Conservation (phyloP, 2,113 vertebrate species). For the Polypterus senegalus region DNA sequence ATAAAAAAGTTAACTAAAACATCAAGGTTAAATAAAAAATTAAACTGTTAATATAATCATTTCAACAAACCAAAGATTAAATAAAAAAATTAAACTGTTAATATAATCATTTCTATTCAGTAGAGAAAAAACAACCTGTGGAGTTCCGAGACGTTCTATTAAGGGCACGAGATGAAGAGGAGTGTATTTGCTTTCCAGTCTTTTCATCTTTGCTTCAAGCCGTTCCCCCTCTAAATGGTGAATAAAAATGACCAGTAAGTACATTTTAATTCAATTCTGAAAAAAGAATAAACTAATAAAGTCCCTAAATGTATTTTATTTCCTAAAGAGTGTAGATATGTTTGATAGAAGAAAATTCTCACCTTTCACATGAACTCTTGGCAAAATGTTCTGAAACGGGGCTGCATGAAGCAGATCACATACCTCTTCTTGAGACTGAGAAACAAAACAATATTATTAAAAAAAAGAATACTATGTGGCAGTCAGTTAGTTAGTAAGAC, state of each 20-base stretch:
- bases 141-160: slow-evolving; percentile 72
- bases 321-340: too few species aligned
- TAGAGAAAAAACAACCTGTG: slow-evolving; percentile 48
- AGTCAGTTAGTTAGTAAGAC: too few species aligned
- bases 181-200: slow-evolving; percentile 71
- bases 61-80: not conserved
- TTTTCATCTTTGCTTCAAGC: slow-evolving; percentile 79
- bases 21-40: not conserved
- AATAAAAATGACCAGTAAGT: too few species aligned
- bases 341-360: not conserved
- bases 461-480: too few species aligned
- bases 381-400: slow-evolving; percentile 76
- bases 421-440: slow-evolving; percentile 72
- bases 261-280: too few species aligned
- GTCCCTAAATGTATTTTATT: too few species aligned
- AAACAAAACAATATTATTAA: not conserved
- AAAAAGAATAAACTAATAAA: too few species aligned
- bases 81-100: not conserved
- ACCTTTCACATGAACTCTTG: slow-evolving; percentile 78
- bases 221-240: slow-evolving; percentile 63
- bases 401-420: slow-evolving; percentile 75
- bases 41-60: too few species aligned
- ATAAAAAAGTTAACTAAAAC: too few species aligned
- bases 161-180: slow-evolving; percentile 71
- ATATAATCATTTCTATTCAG: not conserved